Base-by-base conservation (phyloP, 2,888 invertebrate genomes). In the Tiliacea aurago region DNA sequence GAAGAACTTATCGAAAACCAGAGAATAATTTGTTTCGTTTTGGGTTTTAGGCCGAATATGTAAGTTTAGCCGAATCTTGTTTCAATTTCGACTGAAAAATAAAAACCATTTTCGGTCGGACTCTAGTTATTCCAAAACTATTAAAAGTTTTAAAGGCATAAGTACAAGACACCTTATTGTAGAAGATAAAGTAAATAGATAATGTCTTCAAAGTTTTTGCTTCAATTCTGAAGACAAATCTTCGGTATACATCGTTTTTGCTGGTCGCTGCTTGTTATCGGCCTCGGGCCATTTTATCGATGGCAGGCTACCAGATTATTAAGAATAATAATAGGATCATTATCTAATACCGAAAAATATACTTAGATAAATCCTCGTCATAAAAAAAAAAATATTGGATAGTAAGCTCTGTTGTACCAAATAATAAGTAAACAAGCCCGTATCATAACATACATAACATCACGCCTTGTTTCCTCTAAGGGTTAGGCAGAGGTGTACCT, bases 231-330 rank as follows among this genome's bases (percentile, higher is more conserved):
- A 28, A 49, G n/a, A 68, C 74, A 66, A 80, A 63, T 80, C 53
- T 67, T 49, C 20, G 13, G 41, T 63, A 28, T n/a, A 67, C 62
- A 68, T 43, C 43, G 18, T 62, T 76, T 69, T 59, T 55, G 43
- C 62, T 45, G 43, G 28, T 11, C n/a, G 18, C 15, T 64, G 7
- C 20, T 53, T 76, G 6, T n/a, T 43, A 23, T 41, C 43, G 13
- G 55, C 76, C 49, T 56, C 18, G 4, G 33, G 81, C 33, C 45
- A 41, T 64, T 76, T 75, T 80, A 45, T 43, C 55, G 10, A 51
- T 53, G 53, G 20, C 53, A 23, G 37, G 23, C 23, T 43, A 74
- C 13, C 20, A 66, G 45, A 45, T 66, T 23, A 33, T 69, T 9
- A 9, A n/a, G 51, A 15, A 33, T 45, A 49, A 33, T 23, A 56